Conservation (phyloP, 2,888 invertebrate genomes). For the Galeruca laticollis region DNA sequence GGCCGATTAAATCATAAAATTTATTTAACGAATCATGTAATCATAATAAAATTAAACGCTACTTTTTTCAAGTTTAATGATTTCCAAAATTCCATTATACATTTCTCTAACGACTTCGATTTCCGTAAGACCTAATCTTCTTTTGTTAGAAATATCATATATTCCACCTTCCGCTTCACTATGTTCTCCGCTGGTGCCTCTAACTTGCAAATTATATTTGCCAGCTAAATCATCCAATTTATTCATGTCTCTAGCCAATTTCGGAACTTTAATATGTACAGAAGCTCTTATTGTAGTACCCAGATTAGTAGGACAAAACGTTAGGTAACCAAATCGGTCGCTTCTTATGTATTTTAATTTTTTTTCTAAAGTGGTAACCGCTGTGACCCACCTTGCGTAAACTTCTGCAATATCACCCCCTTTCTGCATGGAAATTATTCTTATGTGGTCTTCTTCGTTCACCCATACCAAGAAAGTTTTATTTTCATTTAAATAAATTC, state of each 20-base stretch:
- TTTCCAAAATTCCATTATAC: slow-evolving; percentile 73
- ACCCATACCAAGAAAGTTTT: slow-evolving; percentile 98
- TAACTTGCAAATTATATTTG: slow-evolving; percentile 71
- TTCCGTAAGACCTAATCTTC: slow-evolving; percentile 76
- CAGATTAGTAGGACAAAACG: slow-evolving; percentile 80
- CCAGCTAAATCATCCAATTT: slow-evolving; percentile 72
- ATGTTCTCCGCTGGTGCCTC: slow-evolving; percentile 74
- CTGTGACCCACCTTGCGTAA: slow-evolving; percentile 68
- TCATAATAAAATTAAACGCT: not conserved
- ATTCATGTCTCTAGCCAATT: slow-evolving; percentile 67
- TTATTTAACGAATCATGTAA: not conserved
- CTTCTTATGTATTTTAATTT: slow-evolving; percentile 70
- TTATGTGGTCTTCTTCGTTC: slow-evolving; percentile 97
- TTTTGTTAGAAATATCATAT: slow-evolving; percentile 76
- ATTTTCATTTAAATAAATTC: slow-evolving; percentile 94
- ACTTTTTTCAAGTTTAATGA: slow-evolving; percentile 70
- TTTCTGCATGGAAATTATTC: slow-evolving; percentile 97
- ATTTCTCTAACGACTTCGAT: slow-evolving; percentile 74
- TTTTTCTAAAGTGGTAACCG: slow-evolving; percentile 69
- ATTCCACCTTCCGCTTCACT: slow-evolving; percentile 72
- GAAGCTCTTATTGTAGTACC: slow-evolving; percentile 79
- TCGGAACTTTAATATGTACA: slow-evolving; percentile 77
- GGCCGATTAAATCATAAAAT: not conserved
- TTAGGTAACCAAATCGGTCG: slow-evolving; percentile 75
- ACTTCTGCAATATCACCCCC: slow-evolving; percentile 91